phyloP scores from a whole-genome alignment of 1,140 invertebrate genomes.

The Drosophila arawakana region DNA sequence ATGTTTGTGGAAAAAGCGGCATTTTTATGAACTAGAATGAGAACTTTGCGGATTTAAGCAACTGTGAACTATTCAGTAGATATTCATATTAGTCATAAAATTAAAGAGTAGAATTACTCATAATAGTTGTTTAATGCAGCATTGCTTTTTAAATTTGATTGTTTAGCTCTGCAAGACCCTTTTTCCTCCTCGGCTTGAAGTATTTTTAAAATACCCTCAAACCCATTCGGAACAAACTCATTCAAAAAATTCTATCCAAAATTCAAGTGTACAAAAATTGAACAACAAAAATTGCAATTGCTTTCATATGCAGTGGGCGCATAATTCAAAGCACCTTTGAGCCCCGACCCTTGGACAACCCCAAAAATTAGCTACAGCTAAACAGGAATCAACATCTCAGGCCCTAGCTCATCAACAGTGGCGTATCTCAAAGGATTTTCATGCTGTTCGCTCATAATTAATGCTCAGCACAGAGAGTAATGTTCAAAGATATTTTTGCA shows the following conservation, averaged over 20 bases:
- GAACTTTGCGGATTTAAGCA: background rate
- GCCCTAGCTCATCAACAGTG: constrained; percentile 43
- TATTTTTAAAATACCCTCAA: background rate
- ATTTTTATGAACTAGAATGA: background rate
- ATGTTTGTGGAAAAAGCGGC: constrained; percentile 5
- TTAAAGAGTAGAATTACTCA: background rate
- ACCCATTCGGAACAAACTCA: background rate
- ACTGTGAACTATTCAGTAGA: background rate
- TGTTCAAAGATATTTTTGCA: constrained; percentile 74
- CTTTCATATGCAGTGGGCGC: constrained; percentile 42
- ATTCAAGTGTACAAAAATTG: constrained; percentile 56
- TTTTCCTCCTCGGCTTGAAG: background rate
- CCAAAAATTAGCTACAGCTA: constrained; percentile 62
- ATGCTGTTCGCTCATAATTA: constrained; percentile 61
- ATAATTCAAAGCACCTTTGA: constrained; percentile 51
- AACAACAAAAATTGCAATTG: constrained; percentile 61
- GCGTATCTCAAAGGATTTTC: constrained; percentile 60
- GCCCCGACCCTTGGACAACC: constrained; percentile 9
- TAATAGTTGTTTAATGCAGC: too few species aligned
- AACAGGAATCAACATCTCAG: constrained; percentile 9
- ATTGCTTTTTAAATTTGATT: background rate
- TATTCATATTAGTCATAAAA: background rate
- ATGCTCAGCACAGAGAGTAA: constrained; percentile 66
- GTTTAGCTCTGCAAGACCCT: background rate
- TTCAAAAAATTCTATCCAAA: constrained; percentile 14